Conservation (phyloP, 2,888 invertebrate genomes). For the Nomada lathburiana region DNA sequence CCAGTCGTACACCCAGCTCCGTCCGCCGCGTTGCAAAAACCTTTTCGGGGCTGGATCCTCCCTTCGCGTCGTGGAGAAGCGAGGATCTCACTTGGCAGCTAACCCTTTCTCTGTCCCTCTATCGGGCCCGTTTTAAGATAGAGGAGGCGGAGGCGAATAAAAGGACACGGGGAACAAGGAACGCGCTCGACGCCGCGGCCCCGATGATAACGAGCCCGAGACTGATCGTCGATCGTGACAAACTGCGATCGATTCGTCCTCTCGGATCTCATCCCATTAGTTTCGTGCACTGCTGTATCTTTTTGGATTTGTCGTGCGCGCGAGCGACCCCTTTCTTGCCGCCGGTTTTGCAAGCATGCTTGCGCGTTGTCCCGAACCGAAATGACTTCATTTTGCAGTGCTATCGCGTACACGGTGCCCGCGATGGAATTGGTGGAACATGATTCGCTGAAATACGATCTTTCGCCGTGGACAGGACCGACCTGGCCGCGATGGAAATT, state of each 20-base stretch:
- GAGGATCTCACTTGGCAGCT: constrained; percentile 12
- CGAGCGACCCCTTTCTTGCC: constrained; percentile 32
- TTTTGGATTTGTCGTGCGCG: constrained; percentile 54
- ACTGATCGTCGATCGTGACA: constrained; percentile 60
- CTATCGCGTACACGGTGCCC: constrained; percentile 5
- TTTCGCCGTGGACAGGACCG: not conserved
- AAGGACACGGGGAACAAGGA: not conserved
- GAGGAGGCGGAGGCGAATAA: not conserved
- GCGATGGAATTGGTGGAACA: constrained; percentile 3
- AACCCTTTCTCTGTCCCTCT: constrained; percentile 6
- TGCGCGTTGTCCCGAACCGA: constrained; percentile 29
- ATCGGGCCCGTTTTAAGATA: not conserved
- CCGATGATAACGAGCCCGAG: constrained; percentile 51
- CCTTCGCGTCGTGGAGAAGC: constrained; percentile 6
- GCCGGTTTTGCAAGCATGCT: constrained; percentile 39
- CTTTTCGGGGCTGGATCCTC: constrained; percentile 38
- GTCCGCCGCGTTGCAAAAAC: constrained; percentile 47
- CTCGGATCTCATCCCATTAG: constrained; percentile 53
- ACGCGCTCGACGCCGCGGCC: not conserved
- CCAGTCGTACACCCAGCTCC: constrained; percentile 33
- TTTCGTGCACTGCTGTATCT: constrained; percentile 23
- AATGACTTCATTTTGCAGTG: constrained; percentile 54
- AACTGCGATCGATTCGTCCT: constrained; percentile 50
- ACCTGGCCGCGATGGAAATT: constrained; percentile 1
- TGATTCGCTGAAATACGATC: not conserved